Base-by-base conservation (phyloP, 1,140 invertebrate genomes). In the Aphelinus atriplicis region DNA sequence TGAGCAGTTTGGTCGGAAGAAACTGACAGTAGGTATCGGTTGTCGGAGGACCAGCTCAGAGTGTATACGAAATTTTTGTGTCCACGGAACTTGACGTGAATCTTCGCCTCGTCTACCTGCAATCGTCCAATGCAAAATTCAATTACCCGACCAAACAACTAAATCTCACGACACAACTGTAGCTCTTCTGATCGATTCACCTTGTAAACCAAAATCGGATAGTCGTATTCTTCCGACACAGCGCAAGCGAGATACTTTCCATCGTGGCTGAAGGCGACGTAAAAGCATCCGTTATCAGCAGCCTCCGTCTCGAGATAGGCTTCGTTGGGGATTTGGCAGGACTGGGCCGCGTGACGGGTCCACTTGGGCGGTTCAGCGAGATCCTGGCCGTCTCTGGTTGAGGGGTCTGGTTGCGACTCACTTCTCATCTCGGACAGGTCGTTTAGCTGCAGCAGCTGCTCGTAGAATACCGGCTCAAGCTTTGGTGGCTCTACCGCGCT, bases 11-110 rank as follows among this genome's bases (percentile, higher is more conserved):
- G 91, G 86, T 93, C 92, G 42, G 90, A 90, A 43, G 92, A 92
- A 3, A 91, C 90, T 62, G 91, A 90, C 45, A 91, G 79, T 9
- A 93, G 77, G 68, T 86, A 85, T 42, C 85, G 86, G 81, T 91
- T 90, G 78, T 89, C 88, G 10, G 83, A 82, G 2, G 89, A 90
- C 92, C 92, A 93, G 63, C 86, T 84, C 9, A 93, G 77, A 50
- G 90, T 89, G 82, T 93, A 93, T 43, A 93, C 87, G 76, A 93
- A 89, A 67, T 90, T 90, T 81, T 90, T 90, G 80, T 92, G 91
- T 46, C 90, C 91, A 45, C 77, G 75, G 76, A 86, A 85, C 69
- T 71, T 75, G 42, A 82, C 79, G 43, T 82, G 74, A 9, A 85
- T 80, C 62, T 81, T 84, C 4, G 51, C 9, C 7, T 81, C 80